A percentile compares a stretch with the other conserved stretches of the same genome.
phyloP scores from a whole-genome alignment of 2,113 vertebrate genomes.

The Trematomus loennbergii region DNA sequence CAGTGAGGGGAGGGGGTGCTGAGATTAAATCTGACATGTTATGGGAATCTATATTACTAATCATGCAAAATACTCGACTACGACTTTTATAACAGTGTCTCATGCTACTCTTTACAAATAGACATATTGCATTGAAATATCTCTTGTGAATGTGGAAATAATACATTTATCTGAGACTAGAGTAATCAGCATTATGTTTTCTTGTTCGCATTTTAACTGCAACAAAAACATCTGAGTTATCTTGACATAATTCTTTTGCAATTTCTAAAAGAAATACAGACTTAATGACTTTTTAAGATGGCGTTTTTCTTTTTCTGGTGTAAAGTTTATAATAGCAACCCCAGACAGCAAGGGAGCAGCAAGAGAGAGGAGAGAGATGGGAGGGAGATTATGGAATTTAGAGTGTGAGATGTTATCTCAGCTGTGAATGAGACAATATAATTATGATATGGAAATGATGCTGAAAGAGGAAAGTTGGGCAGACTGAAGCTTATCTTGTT shows the following conservation, averaged over 20 bases:
- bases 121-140: not conserved
- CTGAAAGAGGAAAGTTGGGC: slow-evolving; percentile 82
- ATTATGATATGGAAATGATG: slow-evolving; percentile 97
- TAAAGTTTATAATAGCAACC: slow-evolving; percentile 46
- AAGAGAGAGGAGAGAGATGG: slow-evolving; percentile 44
- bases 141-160: not conserved
- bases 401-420: slow-evolving; percentile 88
- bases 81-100: too few species aligned
- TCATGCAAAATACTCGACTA: not conserved
- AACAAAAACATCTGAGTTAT: slow-evolving; percentile 10
- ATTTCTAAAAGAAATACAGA: slow-evolving; percentile 5
- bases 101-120: not conserved
- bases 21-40: slow-evolving; percentile 35
- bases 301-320: slow-evolving; percentile 11
- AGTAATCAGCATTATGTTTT: not conserved
- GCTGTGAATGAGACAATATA: slow-evolving; percentile 90
- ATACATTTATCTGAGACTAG: not conserved
- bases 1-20: not conserved
- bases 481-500: slow-evolving; percentile 88
- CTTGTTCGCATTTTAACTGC: not conserved
- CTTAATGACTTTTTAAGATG: slow-evolving; percentile 21
- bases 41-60: slow-evolving; percentile 13
- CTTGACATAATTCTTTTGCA: not conserved
- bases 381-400: slow-evolving; percentile 70
- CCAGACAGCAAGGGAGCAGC: slow-evolving; percentile 19